phyloP scores from a whole-genome alignment of 2,797 vertebrate species.

The Hoplostethus mediterraneus region DNA sequence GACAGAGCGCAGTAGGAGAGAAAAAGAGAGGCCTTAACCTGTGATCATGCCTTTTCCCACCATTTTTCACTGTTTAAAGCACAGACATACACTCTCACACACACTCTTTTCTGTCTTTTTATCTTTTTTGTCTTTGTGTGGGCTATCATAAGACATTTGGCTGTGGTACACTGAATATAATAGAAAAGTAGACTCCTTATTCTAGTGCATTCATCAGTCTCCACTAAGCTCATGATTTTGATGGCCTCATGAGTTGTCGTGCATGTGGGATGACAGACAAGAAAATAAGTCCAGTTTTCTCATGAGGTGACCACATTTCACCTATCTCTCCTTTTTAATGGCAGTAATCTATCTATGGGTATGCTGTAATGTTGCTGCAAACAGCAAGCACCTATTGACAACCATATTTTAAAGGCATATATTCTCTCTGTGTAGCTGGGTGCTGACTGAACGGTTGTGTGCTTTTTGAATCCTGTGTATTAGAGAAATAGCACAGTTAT shows the following conservation, averaged over 20 bases:
- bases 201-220: conserved; percentile 31
- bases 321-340: conserved; percentile 29
- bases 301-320: conserved; percentile 30
- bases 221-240: conserved; percentile 26
- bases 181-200: conserved; percentile 31
- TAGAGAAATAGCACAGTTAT: conserved; percentile 72
- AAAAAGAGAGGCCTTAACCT: conserved; percentile 45
- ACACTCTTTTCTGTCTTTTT: conserved; percentile 27
- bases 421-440: conserved; percentile 53
- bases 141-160: conserved; percentile 31
- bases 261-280: conserved; percentile 19
- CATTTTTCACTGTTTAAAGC: conserved; percentile 62
- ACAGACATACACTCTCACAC: conserved; percentile 48
- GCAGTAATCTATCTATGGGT: conserved; percentile 36
- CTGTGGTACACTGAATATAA: conserved; percentile 32
- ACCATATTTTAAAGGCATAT: conserved; percentile 51
- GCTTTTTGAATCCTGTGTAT: conserved; percentile 52
- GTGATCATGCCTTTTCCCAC: conserved; percentile 56
- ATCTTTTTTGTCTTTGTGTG: conserved; percentile 38
- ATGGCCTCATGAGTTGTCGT: conserved; percentile 23
- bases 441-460: conserved; percentile 57
- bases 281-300: conserved; percentile 31
- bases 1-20: conserved; percentile 11
- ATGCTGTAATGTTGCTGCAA: conserved; percentile 48
- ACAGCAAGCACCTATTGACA: conserved; percentile 39